phyloP scores from a whole-genome alignment of 2,113 vertebrate genomes.

The Riparia riparia region DNA sequence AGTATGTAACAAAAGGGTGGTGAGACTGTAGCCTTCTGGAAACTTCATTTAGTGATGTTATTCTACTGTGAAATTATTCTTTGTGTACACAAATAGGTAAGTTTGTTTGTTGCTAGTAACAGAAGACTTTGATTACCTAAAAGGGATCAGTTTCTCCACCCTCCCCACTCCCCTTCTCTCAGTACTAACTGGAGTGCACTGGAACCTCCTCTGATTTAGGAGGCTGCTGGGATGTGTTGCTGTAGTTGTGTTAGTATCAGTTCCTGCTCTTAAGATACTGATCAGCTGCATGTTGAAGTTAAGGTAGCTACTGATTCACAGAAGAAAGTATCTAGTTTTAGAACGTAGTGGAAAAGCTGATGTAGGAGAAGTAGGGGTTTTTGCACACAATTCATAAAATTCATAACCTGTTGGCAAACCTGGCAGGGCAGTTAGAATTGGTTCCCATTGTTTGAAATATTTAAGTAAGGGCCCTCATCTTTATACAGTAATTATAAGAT shows the following conservation, averaged over 20 bases:
- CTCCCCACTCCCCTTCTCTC: fast-evolving
- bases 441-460: neutral
- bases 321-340: neutral
- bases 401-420: neutral
- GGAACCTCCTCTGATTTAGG: neutral
- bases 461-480: neutral
- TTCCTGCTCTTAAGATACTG: neutral
- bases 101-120: neutral
- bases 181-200: neutral
- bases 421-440: neutral
- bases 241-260: neutral
- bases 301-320: neutral
- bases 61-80: neutral
- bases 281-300: neutral
- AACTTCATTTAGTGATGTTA: neutral
- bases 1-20: neutral
- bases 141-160: neutral
- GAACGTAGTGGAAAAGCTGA: neutral
- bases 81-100: neutral
- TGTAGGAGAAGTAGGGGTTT: neutral
- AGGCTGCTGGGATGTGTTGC: neutral
- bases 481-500: neutral
- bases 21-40: neutral
- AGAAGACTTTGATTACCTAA: neutral
- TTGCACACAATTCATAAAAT: neutral